Conservation (phyloP, 1,140 invertebrate genomes). For the Saxidomus purpurata region DNA sequence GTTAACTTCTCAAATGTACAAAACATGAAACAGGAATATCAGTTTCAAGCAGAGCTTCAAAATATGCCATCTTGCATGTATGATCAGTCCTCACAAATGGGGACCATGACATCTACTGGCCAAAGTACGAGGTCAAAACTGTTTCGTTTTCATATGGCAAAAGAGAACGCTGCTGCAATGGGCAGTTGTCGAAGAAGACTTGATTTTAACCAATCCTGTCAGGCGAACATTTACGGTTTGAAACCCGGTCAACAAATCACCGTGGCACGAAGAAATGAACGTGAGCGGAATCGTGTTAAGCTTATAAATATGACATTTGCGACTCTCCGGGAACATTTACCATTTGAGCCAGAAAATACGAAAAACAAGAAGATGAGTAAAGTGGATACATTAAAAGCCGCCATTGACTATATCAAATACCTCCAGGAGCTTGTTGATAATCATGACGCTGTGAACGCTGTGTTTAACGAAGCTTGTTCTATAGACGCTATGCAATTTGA, state of each 20-base stretch:
- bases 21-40: conserved; percentile 57
- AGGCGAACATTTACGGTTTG: conserved; percentile 69
- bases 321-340: conserved; percentile 82
- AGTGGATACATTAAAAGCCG: conserved; percentile 97
- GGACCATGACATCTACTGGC: conserved; percentile 2
- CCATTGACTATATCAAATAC: conserved; percentile 96
- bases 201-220: conserved; percentile 78
- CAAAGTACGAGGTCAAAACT: conserved; percentile 57
- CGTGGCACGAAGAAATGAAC: conserved; percentile 95
- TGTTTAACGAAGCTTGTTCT: conserved; percentile 31
- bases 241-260: conserved; percentile 90
- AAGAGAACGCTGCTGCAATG: conserved; percentile 69
- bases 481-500: conserved; percentile 55
- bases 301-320: conserved; percentile 92
- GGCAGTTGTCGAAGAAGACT: conserved; percentile 73
- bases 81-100: conserved; percentile 63
- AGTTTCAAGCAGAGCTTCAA: conserved; percentile 40
- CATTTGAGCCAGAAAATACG: conserved; percentile 76
- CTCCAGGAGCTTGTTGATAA: conserved; percentile 93
- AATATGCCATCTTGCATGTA: conserved; percentile 72
- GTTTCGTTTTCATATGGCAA: conserved; percentile 65
- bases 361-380: conserved; percentile 89
- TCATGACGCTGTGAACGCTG: conserved; percentile 73
- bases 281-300: conserved; percentile 97
- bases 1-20: conserved; percentile 5